Conservation (phyloP, 1,140 invertebrate species). For the Micrasema minimum region DNA sequence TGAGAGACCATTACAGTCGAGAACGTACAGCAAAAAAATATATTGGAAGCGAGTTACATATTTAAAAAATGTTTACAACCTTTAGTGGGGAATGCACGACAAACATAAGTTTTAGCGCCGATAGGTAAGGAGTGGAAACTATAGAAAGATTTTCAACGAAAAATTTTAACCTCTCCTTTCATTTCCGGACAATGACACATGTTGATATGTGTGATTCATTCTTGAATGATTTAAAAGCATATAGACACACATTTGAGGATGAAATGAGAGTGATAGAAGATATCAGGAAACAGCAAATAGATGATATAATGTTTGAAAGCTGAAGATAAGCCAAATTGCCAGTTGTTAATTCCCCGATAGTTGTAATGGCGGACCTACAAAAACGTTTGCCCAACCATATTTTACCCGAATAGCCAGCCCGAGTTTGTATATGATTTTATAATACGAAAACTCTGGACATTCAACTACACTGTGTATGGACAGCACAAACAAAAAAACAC, state of each 20-base stretch:
- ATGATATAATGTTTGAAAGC: too few species aligned
- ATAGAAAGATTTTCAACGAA: slow-evolving; percentile 6
- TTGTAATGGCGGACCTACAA: slow-evolving; percentile 7
- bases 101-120: background rate
- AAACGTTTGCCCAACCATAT: slow-evolving; percentile 2
- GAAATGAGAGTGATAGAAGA: background rate
- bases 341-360: background rate
- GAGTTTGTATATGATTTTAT: slow-evolving; percentile 21
- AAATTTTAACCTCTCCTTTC: slow-evolving; percentile 5
- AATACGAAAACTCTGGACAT: background rate
- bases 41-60: background rate
- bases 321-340: too few species aligned
- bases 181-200: slow-evolving; percentile 4
- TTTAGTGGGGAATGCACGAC: background rate
- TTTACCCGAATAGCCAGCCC: slow-evolving; percentile 3
- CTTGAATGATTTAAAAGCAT: too few species aligned
- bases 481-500: slow-evolving; percentile 3
- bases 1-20: background rate
- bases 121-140: background rate
- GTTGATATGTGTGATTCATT: background rate
- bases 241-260: background rate
- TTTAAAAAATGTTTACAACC: background rate
- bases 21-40: background rate
- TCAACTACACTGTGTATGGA: background rate
- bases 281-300: too few species aligned